Base-by-base conservation (phyloP, 2,888 invertebrate genomes). In the Trichacis sp. region DNA sequence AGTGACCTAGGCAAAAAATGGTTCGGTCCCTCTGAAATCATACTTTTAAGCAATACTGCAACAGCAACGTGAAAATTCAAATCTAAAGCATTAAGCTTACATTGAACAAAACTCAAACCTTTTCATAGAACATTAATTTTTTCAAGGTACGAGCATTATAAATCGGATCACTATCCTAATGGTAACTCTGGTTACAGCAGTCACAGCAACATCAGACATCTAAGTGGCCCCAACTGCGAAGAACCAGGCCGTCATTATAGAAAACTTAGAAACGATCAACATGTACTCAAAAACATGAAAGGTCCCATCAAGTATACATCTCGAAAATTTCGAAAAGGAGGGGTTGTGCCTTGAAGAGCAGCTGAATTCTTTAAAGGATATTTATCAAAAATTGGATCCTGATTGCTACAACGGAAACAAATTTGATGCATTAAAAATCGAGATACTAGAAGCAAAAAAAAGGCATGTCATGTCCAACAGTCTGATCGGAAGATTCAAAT, bases 401-500 rank as follows among this genome's bases (percentile, higher is more conserved):
- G n/a, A n/a, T n/a, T n/a, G n/a, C n/a, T n/a, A n/a, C n/a, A n/a
- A n/a, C n/a, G n/a, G n/a, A n/a, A n/a, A n/a, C n/a, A n/a, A n/a
- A n/a, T n/a, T n/a, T n/a, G n/a, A n/a, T n/a, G n/a, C n/a, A n/a
- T n/a, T n/a, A n/a, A n/a, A n/a, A n/a, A n/a, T n/a, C n/a, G n/a
- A n/a, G n/a, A n/a, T n/a, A n/a, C n/a, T n/a, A n/a, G n/a, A n/a
- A n/a, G 9, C 4, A 29, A 29, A 4, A 4, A 4, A 6, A 4
- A 9, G 9, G 29, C 9, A 6, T 6, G 29, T 9, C 9, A 54
- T 77, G 40, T 71, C 17, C 73, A n/a, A n/a, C n/a, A n/a, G n/a
- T n/a, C n/a, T n/a, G n/a, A n/a, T n/a, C n/a, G n/a, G n/a, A n/a
- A n/a, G n/a, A n/a, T n/a, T n/a, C n/a, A n/a, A n/a, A n/a, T n/a